Evolutionary conservation across 2,888 invertebrate genomes (phyloP), one percentile per base, ranked within the genome.

Genomic region (Sarcophaga variegata): DNA sequence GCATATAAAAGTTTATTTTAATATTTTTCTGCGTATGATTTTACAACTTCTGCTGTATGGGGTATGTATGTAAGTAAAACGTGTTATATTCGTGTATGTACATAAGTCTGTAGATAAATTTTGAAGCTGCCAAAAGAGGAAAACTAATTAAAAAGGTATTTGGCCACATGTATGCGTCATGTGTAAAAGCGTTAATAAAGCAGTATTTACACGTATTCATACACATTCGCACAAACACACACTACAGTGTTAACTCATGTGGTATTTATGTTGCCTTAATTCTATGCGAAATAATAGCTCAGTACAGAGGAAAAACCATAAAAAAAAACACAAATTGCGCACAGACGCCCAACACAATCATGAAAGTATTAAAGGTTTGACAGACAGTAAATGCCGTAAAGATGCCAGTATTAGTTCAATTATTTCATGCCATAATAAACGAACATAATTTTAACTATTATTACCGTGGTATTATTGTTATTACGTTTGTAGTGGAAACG

Each of bases 111-210:
- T 62, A 62, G 62, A 20, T 62, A 62, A 20, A 11, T 62, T 20
- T n/a, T 20, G 20, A 76, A 70, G 63, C 63, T 76, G 37, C 14
- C 69, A 59, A 67, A 81, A 70, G 69, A 76, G 12, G 37, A 76
- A 64, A 82, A 82, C 75, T 81, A 76, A 82, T 82, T 82, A 82
- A 76, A 81, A 76, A 70, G 25, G 12, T 76, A 82, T 82, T 76
- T 70, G 49, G 70, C 70, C 63, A 63, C 69, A 75, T 66, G 63
- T 2, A 54, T 81, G 67, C 27, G 37, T 81, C 2, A 74, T 20
- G 22, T 67, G 67, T 47, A 22, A 49, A 74, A 69, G 3, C 62
- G 60, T 69, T 63, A 81, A 69, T 81, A 75, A 75, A 81, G 37
- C 37, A 74, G 25, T 64, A 71, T 54, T 6, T 49, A 37, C 37